phyloP scores from a whole-genome alignment of 2,888 invertebrate species.

The Nebria brevicollis region DNA sequence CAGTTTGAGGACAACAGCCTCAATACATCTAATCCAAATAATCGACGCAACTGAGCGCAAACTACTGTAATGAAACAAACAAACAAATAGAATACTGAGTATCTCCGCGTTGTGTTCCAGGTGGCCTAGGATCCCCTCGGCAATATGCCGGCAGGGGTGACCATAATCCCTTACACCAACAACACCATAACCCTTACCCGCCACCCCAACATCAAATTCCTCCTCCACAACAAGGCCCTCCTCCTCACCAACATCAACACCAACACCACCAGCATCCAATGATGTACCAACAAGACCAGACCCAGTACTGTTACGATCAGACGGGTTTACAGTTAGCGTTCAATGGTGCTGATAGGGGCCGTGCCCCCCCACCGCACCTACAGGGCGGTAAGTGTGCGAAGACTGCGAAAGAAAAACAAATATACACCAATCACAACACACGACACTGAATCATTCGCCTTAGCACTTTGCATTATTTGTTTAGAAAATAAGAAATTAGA shows the following conservation, averaged over 20 bases:
- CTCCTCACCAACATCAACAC: constrained; percentile 65
- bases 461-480: background rate
- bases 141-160: constrained; percentile 65
- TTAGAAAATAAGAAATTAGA: too few species aligned
- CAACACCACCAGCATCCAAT: constrained; percentile 62
- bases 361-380: constrained; percentile 60
- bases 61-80: background rate
- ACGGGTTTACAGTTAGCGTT: constrained; percentile 63
- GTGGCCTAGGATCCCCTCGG: constrained; percentile 69
- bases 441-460: constrained; percentile 3
- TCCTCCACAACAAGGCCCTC: constrained; percentile 64
- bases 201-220: constrained; percentile 62
- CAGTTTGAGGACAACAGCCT: too few species aligned
- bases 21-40: too few species aligned
- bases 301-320: constrained; percentile 71
- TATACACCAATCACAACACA: constrained; percentile 13
- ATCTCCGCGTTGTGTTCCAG: constrained; percentile 65
- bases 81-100: constrained; percentile 7
- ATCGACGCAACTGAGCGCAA: background rate
- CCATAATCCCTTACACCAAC: constrained; percentile 65
- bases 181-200: constrained; percentile 64
- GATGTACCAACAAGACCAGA: constrained; percentile 66
- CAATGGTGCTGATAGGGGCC: constrained; percentile 62
- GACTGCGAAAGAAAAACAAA: constrained; percentile 39
- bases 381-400: constrained; percentile 64